Evolutionary conservation across 1,140 invertebrate species (phyloP), one percentile per base, ranked within the genome.

Genomic region (Ceratina australensis): DNA sequence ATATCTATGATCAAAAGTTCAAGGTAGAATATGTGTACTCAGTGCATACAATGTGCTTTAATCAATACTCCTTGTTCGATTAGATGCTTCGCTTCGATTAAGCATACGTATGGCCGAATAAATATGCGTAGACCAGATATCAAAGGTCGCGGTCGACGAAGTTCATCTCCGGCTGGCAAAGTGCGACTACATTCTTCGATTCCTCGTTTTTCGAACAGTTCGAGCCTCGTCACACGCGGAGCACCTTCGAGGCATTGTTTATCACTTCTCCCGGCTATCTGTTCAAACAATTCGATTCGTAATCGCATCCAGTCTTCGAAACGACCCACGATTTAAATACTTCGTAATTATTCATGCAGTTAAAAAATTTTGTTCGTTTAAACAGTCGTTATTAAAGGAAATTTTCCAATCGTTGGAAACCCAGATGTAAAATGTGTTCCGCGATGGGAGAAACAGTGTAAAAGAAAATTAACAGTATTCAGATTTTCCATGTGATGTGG

Each of bases 91-190:
- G 68, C 24, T 49, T 73, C 49, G 52, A 85, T 86, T 85, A 86
- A 85, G 77, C 57, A 84, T 81, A 73, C 56, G n/a, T 10, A 18
- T 13, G 26, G 49, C 49, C 65, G 57, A 82, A 79, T 82, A 52
- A 85, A 76, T 82, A 71, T 77, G 49, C 74, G 72, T 72, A 68
- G 66, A 18, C 20, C 57, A 26, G 85, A 86, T 86, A 86, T 72
- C 81, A 82, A 71, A 85, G 84, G 85, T 86, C 84, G 83, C 26
- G 77, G 78, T n/a, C 74, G 24, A 20, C 18, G 60, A 79, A 74
- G 85, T 86, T 86, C 76, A 86, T 72, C 84, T 60, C 74, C 49
- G 67, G 13, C 4, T 42, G 50, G 18, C 66, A 47, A 81, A 82
- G n/a, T 26, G 47, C 13, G 16, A 59, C 33, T 47, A 2, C 28